Evolutionary conservation across 2,113 vertebrate species (phyloP).

Genomic region (Alligator mississippiensis): DNA sequence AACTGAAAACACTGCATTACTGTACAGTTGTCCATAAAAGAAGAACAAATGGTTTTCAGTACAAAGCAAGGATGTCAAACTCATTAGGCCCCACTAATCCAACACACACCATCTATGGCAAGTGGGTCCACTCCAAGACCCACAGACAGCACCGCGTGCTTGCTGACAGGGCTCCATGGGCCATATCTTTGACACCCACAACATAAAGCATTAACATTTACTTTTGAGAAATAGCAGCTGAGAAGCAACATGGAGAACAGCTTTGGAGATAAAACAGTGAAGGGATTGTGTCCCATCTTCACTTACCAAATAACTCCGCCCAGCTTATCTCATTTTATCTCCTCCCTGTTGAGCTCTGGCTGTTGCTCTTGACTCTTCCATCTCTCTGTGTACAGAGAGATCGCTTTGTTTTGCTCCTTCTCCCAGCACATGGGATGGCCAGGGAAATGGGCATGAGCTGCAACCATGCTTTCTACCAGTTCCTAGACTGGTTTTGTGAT

Average conservation of each 20-base stretch:
- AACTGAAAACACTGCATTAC: neutral
- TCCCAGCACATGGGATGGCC: neutral
- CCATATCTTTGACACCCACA: too few relatives aligned
- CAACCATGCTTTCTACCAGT: neutral
- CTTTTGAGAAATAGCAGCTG: neutral
- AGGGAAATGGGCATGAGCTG: neutral
- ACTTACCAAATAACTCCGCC: neutral
- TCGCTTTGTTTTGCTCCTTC: neutral
- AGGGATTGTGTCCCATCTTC: neutral
- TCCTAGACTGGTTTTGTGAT: neutral
- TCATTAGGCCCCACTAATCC: too few relatives aligned
- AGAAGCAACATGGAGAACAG: neutral
- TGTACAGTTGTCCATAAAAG: neutral
- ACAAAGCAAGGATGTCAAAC: neutral
- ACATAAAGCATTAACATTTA: neutral
- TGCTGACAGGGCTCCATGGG: too few relatives aligned
- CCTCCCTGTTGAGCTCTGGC: neutral
- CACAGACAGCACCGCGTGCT: too few relatives aligned
- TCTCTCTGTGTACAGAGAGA: neutral
- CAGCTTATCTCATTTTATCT: neutral
- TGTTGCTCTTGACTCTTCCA: neutral
- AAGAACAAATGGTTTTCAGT: neutral
- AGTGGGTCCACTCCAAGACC: too few relatives aligned
- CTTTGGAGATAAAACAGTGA: slow-evolving; percentile 9
- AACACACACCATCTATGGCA: too few relatives aligned